These are phyloP conservation scores for Sardina pilchardus DNA, from an alignment of 2,113 vertebrate genomes.

Conservation along the genomic window DNA sequence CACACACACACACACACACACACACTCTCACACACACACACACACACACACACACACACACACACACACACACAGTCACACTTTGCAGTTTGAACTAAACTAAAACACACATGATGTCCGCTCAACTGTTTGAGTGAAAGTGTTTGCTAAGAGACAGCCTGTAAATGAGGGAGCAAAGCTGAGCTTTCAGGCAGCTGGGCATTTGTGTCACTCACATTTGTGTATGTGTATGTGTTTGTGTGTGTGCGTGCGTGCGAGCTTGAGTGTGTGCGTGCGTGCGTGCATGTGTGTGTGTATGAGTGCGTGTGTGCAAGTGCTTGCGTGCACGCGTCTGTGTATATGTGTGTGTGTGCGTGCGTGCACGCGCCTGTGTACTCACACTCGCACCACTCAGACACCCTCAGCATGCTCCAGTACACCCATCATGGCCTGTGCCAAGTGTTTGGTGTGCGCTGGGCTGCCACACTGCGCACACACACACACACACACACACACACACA, in stretches of 20 bases:
- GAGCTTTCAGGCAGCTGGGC: constrained; percentile 2
- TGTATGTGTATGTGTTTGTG: not conserved
- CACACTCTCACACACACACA: constrained; percentile 5
- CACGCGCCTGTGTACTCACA: not conserved
- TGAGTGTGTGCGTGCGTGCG: not conserved
- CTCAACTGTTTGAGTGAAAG: constrained; percentile 18
- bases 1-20: constrained; percentile 56
- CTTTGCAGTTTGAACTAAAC: not conserved
- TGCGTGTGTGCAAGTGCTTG: not conserved
- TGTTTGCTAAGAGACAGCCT: not conserved
- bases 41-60: not conserved
- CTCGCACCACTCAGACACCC: constrained; percentile 26
- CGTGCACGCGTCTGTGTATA: constrained; percentile 19
- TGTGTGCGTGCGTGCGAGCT: constrained; percentile 14
- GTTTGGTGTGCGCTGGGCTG: not conserved
- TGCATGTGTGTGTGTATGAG: constrained; percentile 24
- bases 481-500: too few species aligned
- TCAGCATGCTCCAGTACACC: not conserved
- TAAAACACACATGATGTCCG: not conserved
- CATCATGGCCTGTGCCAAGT: not conserved
- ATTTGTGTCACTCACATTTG: not conserved
- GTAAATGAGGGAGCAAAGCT: not conserved
- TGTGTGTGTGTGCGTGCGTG: not conserved
- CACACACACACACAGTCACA: not conserved
- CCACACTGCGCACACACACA: too few species aligned